These are phyloP conservation scores for Isichthys henryi DNA, from an alignment of 2,113 vertebrate genomes.

Conservation along the genomic window DNA sequence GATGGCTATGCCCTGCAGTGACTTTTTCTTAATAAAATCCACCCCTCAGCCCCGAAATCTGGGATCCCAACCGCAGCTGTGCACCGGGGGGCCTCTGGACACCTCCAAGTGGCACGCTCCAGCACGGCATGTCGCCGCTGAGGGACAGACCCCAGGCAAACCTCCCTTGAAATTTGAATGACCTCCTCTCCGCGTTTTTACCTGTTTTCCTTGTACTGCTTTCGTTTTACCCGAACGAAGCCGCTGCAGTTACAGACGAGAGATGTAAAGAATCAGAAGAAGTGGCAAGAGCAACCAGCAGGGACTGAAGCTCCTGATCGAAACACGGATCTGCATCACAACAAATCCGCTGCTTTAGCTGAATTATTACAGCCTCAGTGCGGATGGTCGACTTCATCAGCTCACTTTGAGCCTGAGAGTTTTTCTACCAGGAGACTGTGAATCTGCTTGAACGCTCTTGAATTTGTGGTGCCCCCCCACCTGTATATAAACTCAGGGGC, in stretches of 20 bases:
- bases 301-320: not conserved
- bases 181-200: not conserved
- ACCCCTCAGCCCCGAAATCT: not conserved
- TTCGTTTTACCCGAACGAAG: not conserved
- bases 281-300: not conserved
- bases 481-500: not conserved
- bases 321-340: not conserved
- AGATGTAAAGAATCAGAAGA: not conserved
- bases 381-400: not conserved
- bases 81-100: slow-evolving; percentile 41
- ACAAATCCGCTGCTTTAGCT: not conserved
- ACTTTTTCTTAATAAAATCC: not conserved
- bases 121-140: not conserved
- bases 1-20: slow-evolving; percentile 28
- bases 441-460: not conserved
- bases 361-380: not conserved
- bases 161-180: not conserved
- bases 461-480: not conserved
- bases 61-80: slow-evolving; percentile 41
- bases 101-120: slow-evolving; percentile 39
- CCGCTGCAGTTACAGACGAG: not conserved
- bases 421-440: not conserved
- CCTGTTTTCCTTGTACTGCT: not conserved
- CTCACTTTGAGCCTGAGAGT: not conserved
- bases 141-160: not conserved